Base-by-base conservation (phyloP, 2,797 vertebrate genomes). In the Miichthys miiuy region DNA sequence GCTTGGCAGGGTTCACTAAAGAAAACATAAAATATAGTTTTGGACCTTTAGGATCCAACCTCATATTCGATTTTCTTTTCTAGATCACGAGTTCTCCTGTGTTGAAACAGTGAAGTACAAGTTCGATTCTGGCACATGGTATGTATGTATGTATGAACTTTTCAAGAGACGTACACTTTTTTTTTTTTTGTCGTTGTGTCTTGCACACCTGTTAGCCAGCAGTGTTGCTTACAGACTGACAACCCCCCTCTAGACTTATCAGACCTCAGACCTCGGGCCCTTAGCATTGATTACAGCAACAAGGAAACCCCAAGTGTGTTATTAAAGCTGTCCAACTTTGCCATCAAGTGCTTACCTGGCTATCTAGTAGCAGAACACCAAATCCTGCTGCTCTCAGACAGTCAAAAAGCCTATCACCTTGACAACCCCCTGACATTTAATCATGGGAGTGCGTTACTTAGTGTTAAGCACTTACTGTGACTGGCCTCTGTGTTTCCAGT, bases 111-210 rank as follows among this genome's bases (percentile, higher is more conserved):
- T 99, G 89, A 99, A 97, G 87, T 95, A 95, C 95, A 99, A 99
- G 92, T 98, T 99, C 57, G 97, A 99, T 85, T 98, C 98, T 0
- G 97, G 98, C 77, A 96, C 98, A 50, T 99, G 98, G 98, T 99
- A 94, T 88, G 97, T 96, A 86, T 81, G 98, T 99, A 94, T 88
- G 97, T 96, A 86, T 81, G 14, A 65, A 27, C 23, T 13, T 55
- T 25, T 60, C 16, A 20, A 4, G 8, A 6, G 1, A 44, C 41
- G 25, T 6, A 10, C 13, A 9, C 16, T 27, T 30, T 30, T 30
- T 30, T 64, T 27, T 30, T 30, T 6, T 30, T 64, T 27, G 23
- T 74, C 27, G 68, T n/a, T 73, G 20, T 50, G 8, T 21, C 7
- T 60, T 72, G 41, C 46, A 74, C 82, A 80, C 77, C 80, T 81